Conservation (phyloP, 1,140 invertebrate species). For the Lucilia cuprina region DNA sequence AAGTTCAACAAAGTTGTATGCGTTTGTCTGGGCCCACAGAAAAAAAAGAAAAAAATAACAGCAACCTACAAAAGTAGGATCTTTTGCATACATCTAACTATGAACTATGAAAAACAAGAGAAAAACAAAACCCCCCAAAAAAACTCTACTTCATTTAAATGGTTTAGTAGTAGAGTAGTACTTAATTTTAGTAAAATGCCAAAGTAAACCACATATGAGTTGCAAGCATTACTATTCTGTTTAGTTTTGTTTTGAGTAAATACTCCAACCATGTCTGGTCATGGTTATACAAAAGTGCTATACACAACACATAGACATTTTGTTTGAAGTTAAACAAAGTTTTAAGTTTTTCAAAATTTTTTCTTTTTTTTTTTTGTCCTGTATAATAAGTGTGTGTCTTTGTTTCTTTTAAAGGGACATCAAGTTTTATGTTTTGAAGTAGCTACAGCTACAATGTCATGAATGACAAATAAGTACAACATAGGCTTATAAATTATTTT, state of each 20-base stretch:
- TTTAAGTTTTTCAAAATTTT: neutral
- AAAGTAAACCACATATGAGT: conserved; percentile 14
- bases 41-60: too few relatives aligned
- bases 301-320: neutral
- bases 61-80: neutral
- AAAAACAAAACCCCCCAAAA: too few relatives aligned
- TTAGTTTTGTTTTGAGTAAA: neutral
- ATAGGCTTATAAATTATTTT: too few relatives aligned
- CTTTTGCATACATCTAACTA: neutral
- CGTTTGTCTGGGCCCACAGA: too few relatives aligned
- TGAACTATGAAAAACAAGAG: neutral
- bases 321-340: conserved; percentile 5
- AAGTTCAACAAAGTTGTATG: neutral
- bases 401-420: neutral
- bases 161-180: neutral
- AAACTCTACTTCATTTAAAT: neutral
- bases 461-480: too few relatives aligned
- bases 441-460: too few relatives aligned
- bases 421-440: neutral
- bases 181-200: conserved; percentile 11
- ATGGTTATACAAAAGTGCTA: neutral
- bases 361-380: too few relatives aligned
- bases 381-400: too few relatives aligned
- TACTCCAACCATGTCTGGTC: conserved; percentile 9
- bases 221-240: neutral